Conservation (phyloP, 2,797 vertebrate species). For the Taenioides sp. region DNA sequence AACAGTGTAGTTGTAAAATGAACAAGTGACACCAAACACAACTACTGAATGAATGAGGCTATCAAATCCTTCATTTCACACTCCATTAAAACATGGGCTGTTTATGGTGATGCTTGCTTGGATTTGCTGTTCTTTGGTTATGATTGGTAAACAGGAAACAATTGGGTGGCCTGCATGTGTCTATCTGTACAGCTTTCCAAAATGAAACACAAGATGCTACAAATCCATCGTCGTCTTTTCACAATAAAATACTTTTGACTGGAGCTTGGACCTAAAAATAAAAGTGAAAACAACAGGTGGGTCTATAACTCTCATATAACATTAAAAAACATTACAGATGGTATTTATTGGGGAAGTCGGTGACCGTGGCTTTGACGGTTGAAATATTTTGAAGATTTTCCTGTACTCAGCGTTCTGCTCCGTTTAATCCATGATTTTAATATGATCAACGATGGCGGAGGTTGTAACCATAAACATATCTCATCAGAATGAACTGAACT, state of each 20-base stretch:
- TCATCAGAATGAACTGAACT: conserved; percentile 40
- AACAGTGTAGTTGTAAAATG: conserved; percentile 52
- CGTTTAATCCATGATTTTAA: conserved; percentile 55
- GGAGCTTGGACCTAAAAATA: conserved; percentile 25
- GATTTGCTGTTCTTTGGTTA: conserved; percentile 37
- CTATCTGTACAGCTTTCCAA: conserved; percentile 18
- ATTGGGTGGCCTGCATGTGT: conserved; percentile 22
- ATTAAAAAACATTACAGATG: conserved; percentile 28
- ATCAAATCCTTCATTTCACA: conserved; percentile 32
- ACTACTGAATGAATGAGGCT: conserved; percentile 41
- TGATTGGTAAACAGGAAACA: conserved; percentile 24
- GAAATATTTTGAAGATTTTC: conserved; percentile 17
- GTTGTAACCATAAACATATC: conserved; percentile 33
- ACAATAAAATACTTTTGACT: conserved; percentile 23
- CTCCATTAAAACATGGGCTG: conserved; percentile 10
- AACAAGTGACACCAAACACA: conserved; percentile 39
- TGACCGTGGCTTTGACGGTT: conserved; percentile 21
- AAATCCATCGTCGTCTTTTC: conserved; percentile 33
- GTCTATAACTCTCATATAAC: conserved; percentile 30
- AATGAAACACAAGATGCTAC: conserved; percentile 11
- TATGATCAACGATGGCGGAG: conserved; percentile 35
- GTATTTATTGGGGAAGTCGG: conserved; percentile 54
- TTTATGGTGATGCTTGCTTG: conserved; percentile 36
- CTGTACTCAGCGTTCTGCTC: conserved; percentile 54
- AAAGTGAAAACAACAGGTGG: conserved; percentile 31